A percentile compares a stretch with the other conserved stretches of the same genome.
phyloP scores from a whole-genome alignment of 2,888 invertebrate genomes.

The Pseudeuparius sepicola region DNA sequence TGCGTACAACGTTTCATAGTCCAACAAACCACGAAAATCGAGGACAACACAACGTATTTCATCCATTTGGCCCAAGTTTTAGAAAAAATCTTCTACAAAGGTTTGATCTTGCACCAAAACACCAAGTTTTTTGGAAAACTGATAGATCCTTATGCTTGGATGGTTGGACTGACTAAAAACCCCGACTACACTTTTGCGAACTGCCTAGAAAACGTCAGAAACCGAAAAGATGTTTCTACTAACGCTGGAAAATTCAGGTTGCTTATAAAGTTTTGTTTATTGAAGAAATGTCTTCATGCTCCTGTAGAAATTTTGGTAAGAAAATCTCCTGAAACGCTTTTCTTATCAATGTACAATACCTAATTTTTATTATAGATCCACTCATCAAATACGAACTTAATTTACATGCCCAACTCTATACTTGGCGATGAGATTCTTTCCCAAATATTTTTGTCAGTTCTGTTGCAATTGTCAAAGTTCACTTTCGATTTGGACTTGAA shows the following conservation, averaged over 20 bases:
- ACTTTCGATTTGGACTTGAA: conserved; percentile 44
- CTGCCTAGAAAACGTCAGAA: conserved; percentile 39
- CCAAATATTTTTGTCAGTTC: conserved; percentile 47
- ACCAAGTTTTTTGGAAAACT: conserved; percentile 37
- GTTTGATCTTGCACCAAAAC: conserved; percentile 39
- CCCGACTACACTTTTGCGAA: conserved; percentile 36
- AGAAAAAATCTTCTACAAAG: conserved; percentile 45
- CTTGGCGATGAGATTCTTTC: conserved; percentile 53
- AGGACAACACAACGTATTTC: conserved; percentile 22
- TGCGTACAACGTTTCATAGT: conserved; percentile 23
- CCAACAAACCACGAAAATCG: conserved; percentile 13
- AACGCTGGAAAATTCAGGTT: conserved; percentile 41
- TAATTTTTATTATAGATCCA: too few species aligned
- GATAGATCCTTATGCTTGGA: conserved; percentile 45
- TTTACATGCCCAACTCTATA: conserved; percentile 38
- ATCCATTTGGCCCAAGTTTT: conserved; percentile 23
- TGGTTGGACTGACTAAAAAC: conserved; percentile 39
- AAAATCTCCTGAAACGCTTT: too few species aligned
- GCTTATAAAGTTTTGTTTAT: conserved; percentile 43
- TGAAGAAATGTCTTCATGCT: conserved; percentile 43
- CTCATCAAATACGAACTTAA: conserved; percentile 20
- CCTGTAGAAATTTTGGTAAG: conserved; percentile 44
- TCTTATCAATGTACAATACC: too few species aligned
- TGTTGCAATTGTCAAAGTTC: conserved; percentile 43
- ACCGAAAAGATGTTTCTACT: conserved; percentile 38